Conservation (phyloP, 2,888 invertebrate species). For the Drosophila colorata region DNA sequence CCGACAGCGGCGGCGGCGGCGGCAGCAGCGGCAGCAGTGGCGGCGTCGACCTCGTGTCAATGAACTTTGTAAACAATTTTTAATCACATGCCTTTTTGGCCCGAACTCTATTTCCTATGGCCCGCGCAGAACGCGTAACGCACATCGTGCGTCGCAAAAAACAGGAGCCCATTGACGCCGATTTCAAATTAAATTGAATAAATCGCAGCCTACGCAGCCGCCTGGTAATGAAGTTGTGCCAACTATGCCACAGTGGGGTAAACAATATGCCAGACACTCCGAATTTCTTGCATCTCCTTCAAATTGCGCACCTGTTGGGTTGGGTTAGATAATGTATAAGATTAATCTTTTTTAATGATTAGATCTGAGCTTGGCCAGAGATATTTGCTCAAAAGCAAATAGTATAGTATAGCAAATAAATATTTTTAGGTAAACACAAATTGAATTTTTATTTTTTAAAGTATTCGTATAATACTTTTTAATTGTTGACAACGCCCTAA, state of each 20-base stretch:
- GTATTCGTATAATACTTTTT: too few species aligned
- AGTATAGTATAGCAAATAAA: too few species aligned
- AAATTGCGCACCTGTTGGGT: too few species aligned
- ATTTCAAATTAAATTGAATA: constrained; percentile 77
- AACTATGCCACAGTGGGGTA: constrained; percentile 38
- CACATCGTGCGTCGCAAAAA: constrained; percentile 22
- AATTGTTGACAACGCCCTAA: too few species aligned
- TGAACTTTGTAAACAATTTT: constrained; percentile 81
- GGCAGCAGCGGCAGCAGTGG: constrained; percentile 17
- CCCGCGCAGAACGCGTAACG: background rate
- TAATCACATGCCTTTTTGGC: constrained; percentile 70
- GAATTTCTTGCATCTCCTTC: too few species aligned
- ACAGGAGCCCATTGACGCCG: constrained; percentile 65
- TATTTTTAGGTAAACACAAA: too few species aligned
- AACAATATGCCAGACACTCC: too few species aligned
- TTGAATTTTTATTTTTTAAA: too few species aligned
- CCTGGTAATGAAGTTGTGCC: constrained; percentile 64
- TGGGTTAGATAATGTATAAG: too few species aligned
- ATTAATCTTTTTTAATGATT: too few species aligned
- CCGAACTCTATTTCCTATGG: constrained; percentile 24
- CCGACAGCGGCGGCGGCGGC: constrained; percentile 16
- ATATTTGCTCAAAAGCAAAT: too few species aligned
- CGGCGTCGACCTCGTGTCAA: constrained; percentile 57
- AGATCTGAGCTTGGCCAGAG: too few species aligned
- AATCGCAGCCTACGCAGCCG: constrained; percentile 64